phyloP scores from a whole-genome alignment of 2,888 invertebrate species.

The Aquatica leii region DNA sequence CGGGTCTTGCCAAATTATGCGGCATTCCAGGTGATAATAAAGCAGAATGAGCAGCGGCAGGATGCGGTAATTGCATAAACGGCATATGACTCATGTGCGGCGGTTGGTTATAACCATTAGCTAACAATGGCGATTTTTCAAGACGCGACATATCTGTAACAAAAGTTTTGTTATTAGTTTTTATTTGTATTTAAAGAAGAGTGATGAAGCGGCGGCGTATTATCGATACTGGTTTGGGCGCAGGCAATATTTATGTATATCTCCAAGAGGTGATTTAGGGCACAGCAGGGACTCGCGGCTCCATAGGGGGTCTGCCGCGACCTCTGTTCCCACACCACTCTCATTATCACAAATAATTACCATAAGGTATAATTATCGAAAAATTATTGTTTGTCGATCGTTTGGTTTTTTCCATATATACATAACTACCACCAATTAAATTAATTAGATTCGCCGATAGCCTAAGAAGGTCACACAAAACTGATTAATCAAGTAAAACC shows the following conservation, averaged over 20 bases:
- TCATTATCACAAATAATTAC: constrained; percentile 59
- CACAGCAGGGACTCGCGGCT: constrained; percentile 52
- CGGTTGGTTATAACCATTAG: constrained; percentile 94
- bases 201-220: constrained; percentile 20
- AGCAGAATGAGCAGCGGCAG: constrained; percentile 74
- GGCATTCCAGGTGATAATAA: constrained; percentile 91
- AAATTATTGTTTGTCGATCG: constrained; percentile 21
- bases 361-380: constrained; percentile 41
- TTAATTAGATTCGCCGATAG: constrained; percentile 33
- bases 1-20: constrained; percentile 83
- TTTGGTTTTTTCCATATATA: not conserved
- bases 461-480: constrained; percentile 38
- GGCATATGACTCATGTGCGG: constrained; percentile 94
- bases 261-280: constrained; percentile 52
- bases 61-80: constrained; percentile 89
- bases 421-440: constrained; percentile 33
- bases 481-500: constrained; percentile 12
- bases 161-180: constrained; percentile 31
- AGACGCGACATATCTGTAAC: constrained; percentile 83
- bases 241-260: constrained; percentile 46
- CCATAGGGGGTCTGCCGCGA: constrained; percentile 52
- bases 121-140: constrained; percentile 91
- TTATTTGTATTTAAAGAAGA: constrained; percentile 14
- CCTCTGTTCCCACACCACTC: constrained; percentile 57
- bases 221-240: constrained; percentile 22